Percentiles rank a stretch among this genome's conserved stretches.
Evolutionary conservation across 1,140 invertebrate species (phyloP).

Genomic region (Matsumurasca onukii): DNA sequence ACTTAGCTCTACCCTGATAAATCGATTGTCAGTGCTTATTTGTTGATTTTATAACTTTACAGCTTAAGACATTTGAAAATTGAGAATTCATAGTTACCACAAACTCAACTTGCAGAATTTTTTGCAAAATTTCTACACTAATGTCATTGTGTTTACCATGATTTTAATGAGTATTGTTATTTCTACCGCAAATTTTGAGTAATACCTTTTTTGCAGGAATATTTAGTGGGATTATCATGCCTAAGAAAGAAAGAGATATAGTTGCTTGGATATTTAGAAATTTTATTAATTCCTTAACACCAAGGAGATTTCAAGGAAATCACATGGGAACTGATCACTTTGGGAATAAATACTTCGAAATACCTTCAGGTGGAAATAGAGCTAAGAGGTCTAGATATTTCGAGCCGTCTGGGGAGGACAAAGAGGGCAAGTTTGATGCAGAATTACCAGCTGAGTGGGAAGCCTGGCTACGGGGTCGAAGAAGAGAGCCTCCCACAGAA

Average conservation of each 20-base stretch:
- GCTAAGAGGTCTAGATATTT: slow-evolving; percentile 69
- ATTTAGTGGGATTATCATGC: background rate
- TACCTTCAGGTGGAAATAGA: slow-evolving; percentile 58
- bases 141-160: no score
- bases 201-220: no score
- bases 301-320: slow-evolving; percentile 47
- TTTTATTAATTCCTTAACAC: slow-evolving; percentile 39
- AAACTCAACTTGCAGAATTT: no score
- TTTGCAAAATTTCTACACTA: no score
- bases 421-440: slow-evolving; percentile 54
- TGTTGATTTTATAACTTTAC: no score
- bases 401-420: slow-evolving; percentile 60
- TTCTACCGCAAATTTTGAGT: no score
- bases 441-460: slow-evolving; percentile 82
- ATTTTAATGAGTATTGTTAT: no score
- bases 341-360: slow-evolving; percentile 82
- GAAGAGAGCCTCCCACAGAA: slow-evolving; percentile 64
- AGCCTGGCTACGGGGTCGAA: slow-evolving; percentile 72
- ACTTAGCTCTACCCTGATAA: no score
- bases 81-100: no score
- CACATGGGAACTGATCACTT: slow-evolving; percentile 69
- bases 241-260: slow-evolving; percentile 25
- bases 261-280: slow-evolving; percentile 33
- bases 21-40: no score
- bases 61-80: no score